phyloP scores from a whole-genome alignment of 2,888 invertebrate genomes.

The Pardosa pseudoannulata region DNA sequence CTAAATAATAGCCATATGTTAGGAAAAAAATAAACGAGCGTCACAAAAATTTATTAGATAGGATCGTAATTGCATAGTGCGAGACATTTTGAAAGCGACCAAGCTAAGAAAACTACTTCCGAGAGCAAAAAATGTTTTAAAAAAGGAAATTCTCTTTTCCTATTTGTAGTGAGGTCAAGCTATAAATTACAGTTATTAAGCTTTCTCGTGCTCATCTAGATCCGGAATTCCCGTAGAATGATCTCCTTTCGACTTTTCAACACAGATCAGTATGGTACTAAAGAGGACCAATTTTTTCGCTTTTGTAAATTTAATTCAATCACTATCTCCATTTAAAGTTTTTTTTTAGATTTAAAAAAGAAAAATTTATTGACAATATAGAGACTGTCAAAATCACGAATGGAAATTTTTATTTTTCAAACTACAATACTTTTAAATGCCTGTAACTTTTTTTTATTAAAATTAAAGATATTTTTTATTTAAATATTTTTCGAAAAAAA shows the following conservation, averaged over 20 bases:
- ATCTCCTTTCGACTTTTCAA: background rate
- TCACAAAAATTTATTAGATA: background rate
- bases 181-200: constrained; percentile 2
- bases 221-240: constrained; percentile 6
- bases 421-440: no score
- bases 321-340: no score
- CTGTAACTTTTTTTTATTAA: no score
- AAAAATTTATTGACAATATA: no score
- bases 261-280: background rate
- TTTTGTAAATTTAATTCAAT: no score
- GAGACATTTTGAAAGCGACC: background rate
- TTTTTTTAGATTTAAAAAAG: no score
- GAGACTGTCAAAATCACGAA: no score
- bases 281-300: background rate
- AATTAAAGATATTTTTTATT: no score
- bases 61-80: background rate
- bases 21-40: background rate
- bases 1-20: no score
- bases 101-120: background rate
- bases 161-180: background rate
- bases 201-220: constrained; percentile 1
- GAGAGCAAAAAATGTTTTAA: background rate
- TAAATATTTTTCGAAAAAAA: no score
- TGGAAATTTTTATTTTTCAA: no score
- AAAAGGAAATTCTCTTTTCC: background rate